phyloP scores from a whole-genome alignment of 53 echinoderm and acorn worm genomes.

The Pentamera pediparva region DNA sequence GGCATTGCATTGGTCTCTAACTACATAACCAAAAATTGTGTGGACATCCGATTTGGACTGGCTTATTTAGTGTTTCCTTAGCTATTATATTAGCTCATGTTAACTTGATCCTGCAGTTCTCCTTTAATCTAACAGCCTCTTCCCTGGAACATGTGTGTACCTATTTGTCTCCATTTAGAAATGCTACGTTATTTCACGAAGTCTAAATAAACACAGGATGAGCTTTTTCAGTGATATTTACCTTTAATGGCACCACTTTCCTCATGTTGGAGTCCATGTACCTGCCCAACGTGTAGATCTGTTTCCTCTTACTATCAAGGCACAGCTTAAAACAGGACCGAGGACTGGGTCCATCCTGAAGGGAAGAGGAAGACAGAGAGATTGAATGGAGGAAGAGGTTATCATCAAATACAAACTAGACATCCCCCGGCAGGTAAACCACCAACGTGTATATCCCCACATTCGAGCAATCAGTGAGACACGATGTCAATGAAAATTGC shows the following conservation, averaged over 20 bases:
- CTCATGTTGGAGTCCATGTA: constrained; percentile 86
- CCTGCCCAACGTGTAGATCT: constrained; percentile 87
- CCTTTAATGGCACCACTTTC: constrained; percentile 80
- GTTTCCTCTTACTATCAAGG: constrained; percentile 69
- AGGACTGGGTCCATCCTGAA: constrained; percentile 87
- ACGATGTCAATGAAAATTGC: too few relatives aligned
- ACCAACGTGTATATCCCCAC: background rate
- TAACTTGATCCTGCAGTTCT: too few relatives aligned
- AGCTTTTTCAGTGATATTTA: constrained; percentile 11
- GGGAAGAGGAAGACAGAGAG: constrained; percentile 7
- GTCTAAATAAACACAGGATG: background rate
- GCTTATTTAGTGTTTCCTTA: too few relatives aligned
- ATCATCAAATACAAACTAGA: background rate
- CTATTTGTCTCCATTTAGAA: too few relatives aligned
- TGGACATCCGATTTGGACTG: too few relatives aligned
- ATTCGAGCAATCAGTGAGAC: too few relatives aligned
- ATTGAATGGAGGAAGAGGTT: background rate
- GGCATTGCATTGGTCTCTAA: too few relatives aligned
- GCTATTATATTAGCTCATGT: too few relatives aligned
- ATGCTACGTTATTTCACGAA: background rate
- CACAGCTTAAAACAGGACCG: constrained; percentile 97
- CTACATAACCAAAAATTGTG: too few relatives aligned
- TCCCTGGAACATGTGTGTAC: too few relatives aligned
- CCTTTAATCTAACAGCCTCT: too few relatives aligned
- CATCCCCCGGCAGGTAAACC: background rate